phyloP scores from a whole-genome alignment of 2,113 vertebrate species.

The Zapornia atra region DNA sequence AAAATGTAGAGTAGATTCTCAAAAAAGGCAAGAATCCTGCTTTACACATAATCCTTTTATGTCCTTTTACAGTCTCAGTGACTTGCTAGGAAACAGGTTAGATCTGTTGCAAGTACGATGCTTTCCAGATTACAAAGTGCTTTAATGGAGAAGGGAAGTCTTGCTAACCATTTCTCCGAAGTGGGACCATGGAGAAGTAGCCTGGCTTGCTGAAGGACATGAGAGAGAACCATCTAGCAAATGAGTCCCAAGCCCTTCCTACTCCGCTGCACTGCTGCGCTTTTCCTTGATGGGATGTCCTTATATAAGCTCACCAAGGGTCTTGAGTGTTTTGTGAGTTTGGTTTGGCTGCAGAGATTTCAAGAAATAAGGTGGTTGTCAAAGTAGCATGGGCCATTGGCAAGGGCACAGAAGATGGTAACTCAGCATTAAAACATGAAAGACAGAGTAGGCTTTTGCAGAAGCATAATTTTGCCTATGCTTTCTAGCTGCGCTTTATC shows the following conservation, averaged over 20 bases:
- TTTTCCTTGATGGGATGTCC: not conserved
- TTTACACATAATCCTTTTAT: not conserved
- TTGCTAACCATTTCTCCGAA: not conserved
- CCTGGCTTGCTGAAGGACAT: not conserved
- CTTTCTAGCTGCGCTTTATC: not conserved
- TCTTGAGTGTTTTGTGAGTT: not conserved
- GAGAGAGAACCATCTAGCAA: not conserved
- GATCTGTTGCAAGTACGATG: not conserved
- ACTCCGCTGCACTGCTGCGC: not conserved
- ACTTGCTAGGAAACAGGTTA: not conserved
- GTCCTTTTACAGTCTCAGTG: not conserved
- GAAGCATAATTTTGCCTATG: rapidly evolving
- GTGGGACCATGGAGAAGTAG: not conserved
- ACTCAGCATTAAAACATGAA: not conserved
- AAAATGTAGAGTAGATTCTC: not conserved
- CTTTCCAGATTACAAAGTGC: not conserved
- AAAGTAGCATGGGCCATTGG: not conserved
- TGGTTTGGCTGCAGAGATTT: not conserved
- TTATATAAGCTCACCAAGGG: not conserved
- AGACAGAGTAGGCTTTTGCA: not conserved
- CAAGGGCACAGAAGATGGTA: not conserved
- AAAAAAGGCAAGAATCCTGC: not conserved
- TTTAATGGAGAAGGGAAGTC: not conserved
- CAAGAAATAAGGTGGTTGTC: not conserved
- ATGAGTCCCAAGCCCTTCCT: not conserved